Conservation (phyloP, 2,113 vertebrate genomes). For the Channa maculata region DNA sequence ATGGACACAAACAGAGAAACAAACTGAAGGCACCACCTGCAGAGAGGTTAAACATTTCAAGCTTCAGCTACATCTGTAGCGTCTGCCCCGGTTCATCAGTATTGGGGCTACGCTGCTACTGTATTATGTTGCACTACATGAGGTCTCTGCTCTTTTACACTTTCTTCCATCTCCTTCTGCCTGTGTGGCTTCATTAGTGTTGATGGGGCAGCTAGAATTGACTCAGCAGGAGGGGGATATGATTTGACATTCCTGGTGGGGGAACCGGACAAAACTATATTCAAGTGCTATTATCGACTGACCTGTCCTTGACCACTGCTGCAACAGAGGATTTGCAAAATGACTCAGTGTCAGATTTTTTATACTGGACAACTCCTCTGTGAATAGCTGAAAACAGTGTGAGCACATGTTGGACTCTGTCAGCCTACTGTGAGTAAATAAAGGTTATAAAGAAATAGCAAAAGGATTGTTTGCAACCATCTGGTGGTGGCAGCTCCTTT, state of each 20-base stretch:
- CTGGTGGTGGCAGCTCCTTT: constrained; percentile 65
- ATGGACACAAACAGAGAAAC: constrained; percentile 25
- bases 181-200: constrained; percentile 48
- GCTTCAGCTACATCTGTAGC: constrained; percentile 26
- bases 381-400: constrained; percentile 14
- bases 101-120: neutral
- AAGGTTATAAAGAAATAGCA: constrained; percentile 56
- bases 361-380: constrained; percentile 27
- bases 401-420: constrained; percentile 35
- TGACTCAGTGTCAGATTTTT: constrained; percentile 44
- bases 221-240: constrained; percentile 38
- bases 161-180: constrained; percentile 34
- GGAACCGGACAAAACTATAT: constrained; percentile 46
- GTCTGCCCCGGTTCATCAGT: constrained; percentile 34
- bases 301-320: constrained; percentile 51
- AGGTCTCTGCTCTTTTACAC: constrained; percentile 44
- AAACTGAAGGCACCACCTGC: constrained; percentile 24
- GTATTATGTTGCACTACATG: constrained; percentile 51
- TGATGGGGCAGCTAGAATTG: constrained; percentile 63
- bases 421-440: constrained; percentile 51
- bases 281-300: constrained; percentile 31
- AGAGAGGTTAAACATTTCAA: constrained; percentile 49
- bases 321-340: constrained; percentile 34
- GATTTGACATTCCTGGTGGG: constrained; percentile 41
- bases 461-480: constrained; percentile 74